Conservation (phyloP, 2,113 vertebrate genomes). For the Mellivora capensis region DNA sequence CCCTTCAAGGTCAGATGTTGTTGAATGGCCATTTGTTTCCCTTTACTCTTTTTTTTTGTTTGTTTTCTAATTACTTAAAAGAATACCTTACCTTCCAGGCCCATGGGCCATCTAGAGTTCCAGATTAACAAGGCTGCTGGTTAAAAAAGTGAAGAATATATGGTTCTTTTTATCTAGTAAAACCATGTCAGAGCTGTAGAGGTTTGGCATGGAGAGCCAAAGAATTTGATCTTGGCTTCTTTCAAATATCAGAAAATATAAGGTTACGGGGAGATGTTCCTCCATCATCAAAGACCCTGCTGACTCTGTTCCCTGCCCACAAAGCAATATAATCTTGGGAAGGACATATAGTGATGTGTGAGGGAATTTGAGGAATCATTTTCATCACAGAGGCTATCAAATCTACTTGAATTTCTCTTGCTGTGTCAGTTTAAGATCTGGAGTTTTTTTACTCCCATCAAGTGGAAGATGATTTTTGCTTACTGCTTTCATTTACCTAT, state of each 20-base stretch:
- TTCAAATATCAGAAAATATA: neutral
- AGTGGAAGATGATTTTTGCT: neutral
- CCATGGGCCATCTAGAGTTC: neutral
- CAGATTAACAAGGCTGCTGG: neutral
- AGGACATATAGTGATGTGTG: neutral
- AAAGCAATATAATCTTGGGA: neutral
- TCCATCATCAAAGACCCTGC: neutral
- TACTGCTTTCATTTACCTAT: neutral
- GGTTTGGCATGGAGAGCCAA: neutral
- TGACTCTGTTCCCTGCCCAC: neutral
- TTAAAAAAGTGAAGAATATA: neutral
- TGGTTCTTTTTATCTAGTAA: neutral
- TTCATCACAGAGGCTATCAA: neutral
- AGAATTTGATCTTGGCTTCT: neutral
- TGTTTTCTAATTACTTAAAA: neutral
- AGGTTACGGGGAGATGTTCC: neutral
- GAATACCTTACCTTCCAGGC: constrained; percentile 4
- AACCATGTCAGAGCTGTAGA: neutral
- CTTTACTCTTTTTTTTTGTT: neutral
- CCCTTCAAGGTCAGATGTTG: neutral
- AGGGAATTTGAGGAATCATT: neutral
- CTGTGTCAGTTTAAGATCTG: neutral
- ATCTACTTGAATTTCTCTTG: neutral
- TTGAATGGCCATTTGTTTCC: neutral
- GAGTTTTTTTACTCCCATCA: neutral